A percentile compares a stretch with the other conserved stretches of the same genome.
phyloP scores from a whole-genome alignment of 2,797 vertebrate genomes.

The Adrianichthys oophorus region DNA sequence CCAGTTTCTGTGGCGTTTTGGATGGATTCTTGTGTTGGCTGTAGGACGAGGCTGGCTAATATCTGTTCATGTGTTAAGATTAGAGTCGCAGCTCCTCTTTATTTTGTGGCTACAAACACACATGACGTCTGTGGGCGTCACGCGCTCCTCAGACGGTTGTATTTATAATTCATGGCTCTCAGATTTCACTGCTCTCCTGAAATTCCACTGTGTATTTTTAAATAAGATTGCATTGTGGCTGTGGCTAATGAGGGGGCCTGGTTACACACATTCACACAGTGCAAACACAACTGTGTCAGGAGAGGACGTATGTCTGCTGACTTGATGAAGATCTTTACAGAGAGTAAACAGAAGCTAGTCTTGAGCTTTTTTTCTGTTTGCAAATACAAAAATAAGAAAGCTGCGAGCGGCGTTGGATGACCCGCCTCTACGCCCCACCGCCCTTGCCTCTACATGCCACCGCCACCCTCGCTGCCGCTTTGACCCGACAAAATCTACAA shows the following conservation, averaged over 20 bases:
- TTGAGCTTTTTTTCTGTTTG: background rate
- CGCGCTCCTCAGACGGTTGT: slow-evolving; percentile 52
- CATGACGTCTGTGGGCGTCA: slow-evolving; percentile 53
- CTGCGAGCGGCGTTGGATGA: too few species aligned
- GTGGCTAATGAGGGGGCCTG: slow-evolving; percentile 47
- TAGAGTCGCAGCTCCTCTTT: slow-evolving; percentile 29
- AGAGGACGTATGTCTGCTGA: slow-evolving; percentile 25
- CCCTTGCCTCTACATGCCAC: too few species aligned
- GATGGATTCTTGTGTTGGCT: slow-evolving; percentile 41
- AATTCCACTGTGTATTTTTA: slow-evolving; percentile 67
- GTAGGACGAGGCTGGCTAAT: slow-evolving; percentile 23
- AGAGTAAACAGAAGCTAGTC: slow-evolving; percentile 2
- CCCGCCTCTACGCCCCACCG: too few species aligned
- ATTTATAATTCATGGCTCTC: slow-evolving; percentile 71
- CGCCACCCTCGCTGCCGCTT: too few species aligned
- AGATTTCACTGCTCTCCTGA: slow-evolving; percentile 60
- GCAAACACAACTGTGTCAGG: slow-evolving; percentile 16
- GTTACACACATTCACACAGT: slow-evolving; percentile 28
- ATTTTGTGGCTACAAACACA: slow-evolving; percentile 44
- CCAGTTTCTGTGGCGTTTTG: slow-evolving; percentile 36
- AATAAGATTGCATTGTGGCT: slow-evolving; percentile 59
- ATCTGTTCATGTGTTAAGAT: slow-evolving; percentile 27
- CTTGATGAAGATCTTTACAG: slow-evolving; percentile 17
- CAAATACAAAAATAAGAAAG: too few species aligned
- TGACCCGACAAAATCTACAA: too few species aligned